Conservation (phyloP, 1,140 invertebrate species). For the Triops longicaudatus region DNA sequence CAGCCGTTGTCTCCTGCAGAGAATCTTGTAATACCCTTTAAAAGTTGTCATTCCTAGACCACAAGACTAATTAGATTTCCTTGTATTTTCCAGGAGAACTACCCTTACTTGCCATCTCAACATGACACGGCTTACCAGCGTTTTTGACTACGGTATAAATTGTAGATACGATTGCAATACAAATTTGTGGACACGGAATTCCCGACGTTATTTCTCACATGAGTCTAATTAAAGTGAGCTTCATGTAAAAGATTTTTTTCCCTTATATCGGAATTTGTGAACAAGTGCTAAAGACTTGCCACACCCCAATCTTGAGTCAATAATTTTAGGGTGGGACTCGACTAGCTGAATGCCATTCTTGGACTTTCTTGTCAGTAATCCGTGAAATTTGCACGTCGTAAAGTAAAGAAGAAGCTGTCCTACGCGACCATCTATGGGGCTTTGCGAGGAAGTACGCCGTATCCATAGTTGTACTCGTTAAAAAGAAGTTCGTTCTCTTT, state of each 20-base stretch:
- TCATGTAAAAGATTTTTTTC: neutral
- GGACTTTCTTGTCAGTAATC: neutral
- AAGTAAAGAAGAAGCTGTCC: neutral
- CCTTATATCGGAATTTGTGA: neutral
- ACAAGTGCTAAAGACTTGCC: constrained; percentile 1
- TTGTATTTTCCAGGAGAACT: neutral
- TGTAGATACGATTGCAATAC: neutral
- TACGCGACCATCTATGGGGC: constrained; percentile 12
- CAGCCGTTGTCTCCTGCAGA: neutral
- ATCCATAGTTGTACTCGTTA: neutral
- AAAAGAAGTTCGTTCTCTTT: neutral
- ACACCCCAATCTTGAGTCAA: constrained; percentile 17
- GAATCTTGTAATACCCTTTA: neutral
- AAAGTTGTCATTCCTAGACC: neutral
- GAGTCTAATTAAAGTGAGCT: neutral
- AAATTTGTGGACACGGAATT: too few relatives aligned
- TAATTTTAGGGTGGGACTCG: constrained; percentile 23
- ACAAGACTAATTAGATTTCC: neutral
- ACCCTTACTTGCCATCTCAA: neutral
- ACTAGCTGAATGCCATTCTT: neutral
- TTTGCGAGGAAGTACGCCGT: neutral
- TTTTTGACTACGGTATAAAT: neutral
- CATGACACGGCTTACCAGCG: neutral
- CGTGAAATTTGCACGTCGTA: constrained; percentile 1
- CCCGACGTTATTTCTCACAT: neutral